Evolutionary conservation across 1,140 invertebrate genomes (phyloP), one percentile per base, ranked within the genome.

Genomic region (Rhyacophila brunnea): DNA sequence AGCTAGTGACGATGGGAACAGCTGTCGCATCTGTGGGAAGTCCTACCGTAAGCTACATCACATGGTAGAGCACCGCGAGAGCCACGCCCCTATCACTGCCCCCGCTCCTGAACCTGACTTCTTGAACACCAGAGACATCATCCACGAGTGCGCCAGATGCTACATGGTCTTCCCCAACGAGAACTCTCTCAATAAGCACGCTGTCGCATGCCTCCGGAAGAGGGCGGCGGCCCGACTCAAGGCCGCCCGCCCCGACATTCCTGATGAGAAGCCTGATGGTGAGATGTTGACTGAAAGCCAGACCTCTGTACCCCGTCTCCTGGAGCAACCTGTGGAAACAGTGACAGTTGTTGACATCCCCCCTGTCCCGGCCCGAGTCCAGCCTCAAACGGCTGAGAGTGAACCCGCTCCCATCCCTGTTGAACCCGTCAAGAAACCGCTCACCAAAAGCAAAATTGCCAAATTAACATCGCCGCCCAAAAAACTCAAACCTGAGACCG

Each of bases 131-230:
- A 77, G 70, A 67, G 77, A 79, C 54, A 79, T 79, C 34, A 79
- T 79, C 59, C 77, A 79, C 51, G 77, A 79, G 66, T 79, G 77
- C 65, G 70, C 76, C 4, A 69, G 75, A 17, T 79, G 77, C 57
- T 79, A 79, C 55, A 79, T 78, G 76, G 77, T 79, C 0, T 79
- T 79, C 58, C 77, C 77, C 5, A 79, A 79, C 66, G 75, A 77
- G 52, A 76, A 77, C 65, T 77, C 77, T 7, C 64, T 79, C 7
- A 78, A 70, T 46, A 79, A 78, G 58, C 77, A 79, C 47, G 68
- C 68, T 13, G 58, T 71, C 11, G 72, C 72, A 60, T 79, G 77
- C 62, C 68, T 70, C 50, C 68, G 69, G 54, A 79, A 78, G 64
- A 79, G 23, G 9, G 9, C 9, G 9, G 9, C 9, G 9, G 23